Evolutionary conservation across 2,888 invertebrate genomes (phyloP).

Genomic region (Xestia ashworthii): DNA sequence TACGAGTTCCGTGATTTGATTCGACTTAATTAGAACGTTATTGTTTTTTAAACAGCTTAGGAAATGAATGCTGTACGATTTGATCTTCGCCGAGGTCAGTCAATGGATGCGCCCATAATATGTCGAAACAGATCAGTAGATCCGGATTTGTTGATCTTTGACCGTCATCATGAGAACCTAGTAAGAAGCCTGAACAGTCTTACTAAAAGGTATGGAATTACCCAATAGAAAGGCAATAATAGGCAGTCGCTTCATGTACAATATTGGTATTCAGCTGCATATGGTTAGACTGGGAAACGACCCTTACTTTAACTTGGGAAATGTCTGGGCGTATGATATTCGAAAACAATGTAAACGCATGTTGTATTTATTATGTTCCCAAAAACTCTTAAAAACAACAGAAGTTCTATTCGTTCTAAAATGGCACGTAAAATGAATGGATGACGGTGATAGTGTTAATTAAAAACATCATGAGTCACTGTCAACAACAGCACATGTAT

Average conservation of each 20-base stretch:
- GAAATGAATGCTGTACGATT: not conserved
- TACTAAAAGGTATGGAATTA: too few relatives aligned
- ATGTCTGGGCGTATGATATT: not conserved
- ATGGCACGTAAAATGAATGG: not conserved
- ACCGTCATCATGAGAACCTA: not conserved
- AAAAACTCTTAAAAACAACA: not conserved
- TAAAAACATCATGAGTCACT: slow-evolving; percentile 32
- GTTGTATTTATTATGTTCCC: not conserved
- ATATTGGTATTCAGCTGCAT: not conserved
- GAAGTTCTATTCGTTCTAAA: not conserved
- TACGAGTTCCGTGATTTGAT: slow-evolving; percentile 18
- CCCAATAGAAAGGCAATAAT: too few relatives aligned
- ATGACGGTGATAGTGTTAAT: slow-evolving; percentile 11
- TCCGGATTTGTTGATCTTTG: not conserved
- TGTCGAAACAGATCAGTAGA: not conserved
- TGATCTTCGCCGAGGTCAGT: not conserved
- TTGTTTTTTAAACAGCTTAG: not conserved
- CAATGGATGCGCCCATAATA: not conserved
- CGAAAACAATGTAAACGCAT: not conserved
- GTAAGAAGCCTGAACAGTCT: too few relatives aligned
- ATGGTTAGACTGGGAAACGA: not conserved
- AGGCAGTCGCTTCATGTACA: too few relatives aligned
- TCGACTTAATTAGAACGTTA: slow-evolving; percentile 15
- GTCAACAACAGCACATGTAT: slow-evolving; percentile 14
- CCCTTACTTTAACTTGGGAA: not conserved